Conservation (phyloP, 2,888 invertebrate species). For the Tenthredo notha region DNA sequence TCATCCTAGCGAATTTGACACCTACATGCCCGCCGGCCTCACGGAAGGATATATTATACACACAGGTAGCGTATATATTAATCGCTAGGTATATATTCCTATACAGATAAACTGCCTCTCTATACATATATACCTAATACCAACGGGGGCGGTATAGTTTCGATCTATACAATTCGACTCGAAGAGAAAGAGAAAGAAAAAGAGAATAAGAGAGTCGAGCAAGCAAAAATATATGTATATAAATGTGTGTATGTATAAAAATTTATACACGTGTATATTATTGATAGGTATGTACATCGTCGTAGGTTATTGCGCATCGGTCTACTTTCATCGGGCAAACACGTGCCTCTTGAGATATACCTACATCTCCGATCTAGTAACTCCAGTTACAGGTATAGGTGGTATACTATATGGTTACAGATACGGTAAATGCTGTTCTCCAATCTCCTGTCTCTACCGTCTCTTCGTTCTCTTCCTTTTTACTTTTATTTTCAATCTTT, state of each 20-base stretch:
- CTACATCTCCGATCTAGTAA: slow-evolving; percentile 31
- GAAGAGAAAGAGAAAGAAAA: slow-evolving; percentile 3
- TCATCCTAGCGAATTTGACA: slow-evolving; percentile 25
- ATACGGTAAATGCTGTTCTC: slow-evolving; percentile 34
- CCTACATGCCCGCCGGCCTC: slow-evolving; percentile 16
- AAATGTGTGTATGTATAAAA: not conserved
- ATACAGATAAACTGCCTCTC: not conserved
- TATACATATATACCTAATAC: not conserved
- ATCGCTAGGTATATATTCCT: slow-evolving; percentile 18
- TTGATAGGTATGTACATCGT: slow-evolving; percentile 29
- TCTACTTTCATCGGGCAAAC: slow-evolving; percentile 54
- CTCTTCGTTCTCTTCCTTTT: not conserved
- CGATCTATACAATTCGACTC: not conserved
- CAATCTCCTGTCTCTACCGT: not conserved
- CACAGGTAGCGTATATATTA: slow-evolving; percentile 25
- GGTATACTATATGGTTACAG: slow-evolving; percentile 5
- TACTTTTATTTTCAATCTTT: slow-evolving; percentile 44
- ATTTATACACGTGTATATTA: slow-evolving; percentile 9
- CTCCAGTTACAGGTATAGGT: slow-evolving; percentile 31
- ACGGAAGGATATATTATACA: slow-evolving; percentile 33
- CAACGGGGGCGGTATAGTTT: not conserved
- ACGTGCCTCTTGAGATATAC: slow-evolving; percentile 45
- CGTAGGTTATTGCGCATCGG: slow-evolving; percentile 55
- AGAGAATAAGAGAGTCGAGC: not conserved
- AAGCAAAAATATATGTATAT: not conserved